Base-by-base conservation (phyloP, 2,888 invertebrate genomes). In the Shargacucullia verbasci region DNA sequence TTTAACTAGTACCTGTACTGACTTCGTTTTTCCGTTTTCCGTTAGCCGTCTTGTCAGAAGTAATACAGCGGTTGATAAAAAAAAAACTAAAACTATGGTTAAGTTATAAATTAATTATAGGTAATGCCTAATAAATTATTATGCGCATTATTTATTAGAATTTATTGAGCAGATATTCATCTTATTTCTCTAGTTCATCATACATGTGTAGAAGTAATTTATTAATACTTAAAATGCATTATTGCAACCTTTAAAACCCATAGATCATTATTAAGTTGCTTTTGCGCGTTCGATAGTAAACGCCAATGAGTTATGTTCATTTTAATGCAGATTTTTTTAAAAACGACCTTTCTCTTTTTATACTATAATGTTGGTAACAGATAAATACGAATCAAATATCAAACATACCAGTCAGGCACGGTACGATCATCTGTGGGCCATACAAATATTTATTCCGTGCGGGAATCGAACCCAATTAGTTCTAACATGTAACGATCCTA, bases 221-320 rank as follows among this genome's bases (percentile, higher is more conserved):
- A 67, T 68, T 63, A 48, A 39, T 41, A 53, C 29, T 68, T 67
- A 38, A 47, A 49, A 62, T 49, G 48, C 58, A 14, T 34, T 63
- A 62, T 39, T 63, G 53, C 59, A 54, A 43, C 53, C 63, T 69
- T 67, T 67, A 53, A 43, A 35, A 37, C 14, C 37, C n/a, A 63
- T 67, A 58, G 45, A 58, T 67, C 69, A 63, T 68, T 58, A 52
- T 58, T 67, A 64, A 65, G 41, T n/a, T 38, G 54, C 29, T 33
- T 15, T 27, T 46, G 13, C 15, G 33, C 35, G 46, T 39, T 55
- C 38, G 15, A 45, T 67, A 13, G 44, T 12, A 45, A 53, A 59
- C 11, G 4, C 15, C 38, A 7, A 15, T 38, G 39, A 39, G 39
- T 11, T 11, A 39, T 9, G 20, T n/a, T 6, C 4, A 20, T 20